Conservation (phyloP, 2,888 invertebrate species). For the Ectemnius continuus region DNA sequence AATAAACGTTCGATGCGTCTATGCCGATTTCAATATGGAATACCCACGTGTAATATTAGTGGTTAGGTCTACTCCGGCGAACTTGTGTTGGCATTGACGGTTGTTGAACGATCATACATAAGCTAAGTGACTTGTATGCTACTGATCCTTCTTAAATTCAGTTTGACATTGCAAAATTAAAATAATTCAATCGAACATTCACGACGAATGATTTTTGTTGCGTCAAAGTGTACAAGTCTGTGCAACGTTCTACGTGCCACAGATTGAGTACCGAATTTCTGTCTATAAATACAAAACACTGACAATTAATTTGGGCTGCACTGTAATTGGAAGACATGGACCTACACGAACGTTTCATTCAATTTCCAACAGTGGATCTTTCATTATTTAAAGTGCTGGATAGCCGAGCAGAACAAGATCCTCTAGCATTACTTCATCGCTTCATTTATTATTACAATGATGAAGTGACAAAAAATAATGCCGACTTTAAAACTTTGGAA, state of each 20-base stretch:
- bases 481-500: slow-evolving; percentile 48
- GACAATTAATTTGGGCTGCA: too few relatives aligned
- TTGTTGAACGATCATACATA: background rate
- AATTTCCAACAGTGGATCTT: slow-evolving; percentile 49
- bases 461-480: slow-evolving; percentile 37
- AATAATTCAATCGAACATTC: too few relatives aligned
- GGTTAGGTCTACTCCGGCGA: slow-evolving; percentile 39
- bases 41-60: slow-evolving; percentile 47
- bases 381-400: slow-evolving; percentile 51
- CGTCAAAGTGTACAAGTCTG: too few relatives aligned
- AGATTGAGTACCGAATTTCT: too few relatives aligned
- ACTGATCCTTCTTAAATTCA: too few relatives aligned
- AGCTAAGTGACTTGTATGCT: too few relatives aligned
- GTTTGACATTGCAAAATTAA: too few relatives aligned
- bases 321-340: slow-evolving; percentile 55
- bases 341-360: slow-evolving; percentile 62
- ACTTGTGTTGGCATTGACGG: too few relatives aligned
- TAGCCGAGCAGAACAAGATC: slow-evolving; percentile 23
- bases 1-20: slow-evolving; percentile 12
- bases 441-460: slow-evolving; percentile 39
- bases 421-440: slow-evolving; percentile 28
- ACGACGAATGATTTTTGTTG: too few relatives aligned
- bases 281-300: too few relatives aligned
- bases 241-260: too few relatives aligned
- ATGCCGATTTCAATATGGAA: slow-evolving; percentile 5